These are phyloP conservation scores for Apaloderma vittatum DNA, from an alignment of 2,113 vertebrate genomes.

Conservation along the genomic window DNA sequence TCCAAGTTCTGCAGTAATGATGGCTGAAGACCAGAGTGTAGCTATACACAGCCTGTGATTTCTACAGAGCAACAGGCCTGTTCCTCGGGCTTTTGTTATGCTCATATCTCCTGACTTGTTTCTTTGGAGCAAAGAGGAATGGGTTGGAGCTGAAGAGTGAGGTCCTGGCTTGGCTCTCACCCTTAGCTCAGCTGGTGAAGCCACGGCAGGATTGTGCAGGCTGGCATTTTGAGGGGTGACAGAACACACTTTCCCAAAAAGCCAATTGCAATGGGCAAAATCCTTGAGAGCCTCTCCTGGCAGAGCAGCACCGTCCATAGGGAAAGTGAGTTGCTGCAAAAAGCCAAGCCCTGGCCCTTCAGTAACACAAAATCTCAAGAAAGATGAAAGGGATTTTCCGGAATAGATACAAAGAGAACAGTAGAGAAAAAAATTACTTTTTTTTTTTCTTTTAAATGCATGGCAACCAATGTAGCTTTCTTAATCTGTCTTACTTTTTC, in stretches of 20 bases:
- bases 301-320: background rate
- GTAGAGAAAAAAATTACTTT: background rate
- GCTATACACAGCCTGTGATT: background rate
- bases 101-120: background rate
- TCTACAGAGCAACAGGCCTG: background rate
- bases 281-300: background rate
- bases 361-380: background rate
- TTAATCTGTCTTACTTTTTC: background rate
- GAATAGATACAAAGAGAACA: background rate
- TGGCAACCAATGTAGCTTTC: background rate
- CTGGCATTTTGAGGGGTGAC: background rate
- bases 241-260: fast-evolving
- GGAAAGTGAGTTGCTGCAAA: background rate
- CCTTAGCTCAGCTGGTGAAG: background rate
- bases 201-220: fast-evolving
- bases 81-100: background rate
- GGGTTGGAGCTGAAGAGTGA: background rate
- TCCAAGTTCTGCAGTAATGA: background rate
- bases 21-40: background rate
- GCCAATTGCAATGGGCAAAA: background rate
- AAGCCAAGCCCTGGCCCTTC: background rate
- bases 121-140: background rate
- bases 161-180: background rate
- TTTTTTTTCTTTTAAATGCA: background rate
- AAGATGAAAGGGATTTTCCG: background rate